Evolutionary conservation across 2,888 invertebrate species (phyloP).

Genomic region (Hemicrepidius hirtus): DNA sequence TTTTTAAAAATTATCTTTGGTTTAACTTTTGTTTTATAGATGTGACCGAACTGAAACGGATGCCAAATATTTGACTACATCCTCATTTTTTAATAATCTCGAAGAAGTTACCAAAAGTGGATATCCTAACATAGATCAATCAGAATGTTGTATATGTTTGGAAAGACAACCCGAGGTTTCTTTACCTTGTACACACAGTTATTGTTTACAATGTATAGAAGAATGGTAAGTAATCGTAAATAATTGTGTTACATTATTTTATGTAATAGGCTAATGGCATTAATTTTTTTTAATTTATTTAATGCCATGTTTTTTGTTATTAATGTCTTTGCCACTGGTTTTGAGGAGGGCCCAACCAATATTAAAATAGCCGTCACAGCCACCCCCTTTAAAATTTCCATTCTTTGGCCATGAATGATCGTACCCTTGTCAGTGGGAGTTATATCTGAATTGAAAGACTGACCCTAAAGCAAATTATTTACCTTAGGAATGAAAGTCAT

Average conservation of each 20-base stretch:
- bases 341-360: no score
- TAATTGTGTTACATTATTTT: no score
- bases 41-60: neutral
- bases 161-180: constrained; percentile 81
- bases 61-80: constrained; percentile 61
- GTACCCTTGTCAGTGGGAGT: no score
- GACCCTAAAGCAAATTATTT: no score
- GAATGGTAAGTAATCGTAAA: constrained; percentile 80
- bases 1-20: neutral
- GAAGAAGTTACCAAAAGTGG: constrained; percentile 53
- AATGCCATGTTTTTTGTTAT: no score
- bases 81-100: constrained; percentile 69
- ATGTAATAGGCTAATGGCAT: no score
- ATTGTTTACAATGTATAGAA: constrained; percentile 82
- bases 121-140: constrained; percentile 56
- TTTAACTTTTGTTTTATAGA: neutral
- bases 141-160: constrained; percentile 84
- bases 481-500: constrained; percentile 79
- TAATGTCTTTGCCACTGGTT: no score
- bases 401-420: no score
- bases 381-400: no score
- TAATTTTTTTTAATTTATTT: no score
- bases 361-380: no score
- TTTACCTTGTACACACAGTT: constrained; percentile 82
- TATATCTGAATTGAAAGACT: no score